These are phyloP conservation scores for Metacarcinus magister DNA, from an alignment of 2,888 invertebrate genomes.

Conservation along the genomic window DNA sequence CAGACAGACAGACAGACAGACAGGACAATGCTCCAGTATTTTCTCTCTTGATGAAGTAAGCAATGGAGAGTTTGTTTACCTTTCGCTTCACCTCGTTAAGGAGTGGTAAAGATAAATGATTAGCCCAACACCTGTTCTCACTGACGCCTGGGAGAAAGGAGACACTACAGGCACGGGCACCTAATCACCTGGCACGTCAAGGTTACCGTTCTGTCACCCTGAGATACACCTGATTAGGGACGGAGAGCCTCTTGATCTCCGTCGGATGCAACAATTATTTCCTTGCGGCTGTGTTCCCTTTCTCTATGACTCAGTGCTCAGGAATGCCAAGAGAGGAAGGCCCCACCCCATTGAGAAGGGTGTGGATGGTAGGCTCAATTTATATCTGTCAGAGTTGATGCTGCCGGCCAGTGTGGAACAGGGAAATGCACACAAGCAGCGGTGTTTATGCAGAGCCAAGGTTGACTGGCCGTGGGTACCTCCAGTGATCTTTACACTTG, in stretches of 20 bases:
- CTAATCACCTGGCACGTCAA: neutral
- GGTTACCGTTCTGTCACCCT: neutral
- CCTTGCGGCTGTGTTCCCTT: neutral
- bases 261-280: neutral
- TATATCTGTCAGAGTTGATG: constrained; percentile 60
- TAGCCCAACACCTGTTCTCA: constrained; percentile 58
- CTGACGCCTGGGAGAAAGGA: constrained; percentile 56
- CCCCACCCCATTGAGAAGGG: neutral
- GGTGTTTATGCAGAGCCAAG: constrained; percentile 70
- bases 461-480: constrained; percentile 67
- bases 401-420: constrained; percentile 51
- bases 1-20: neutral
- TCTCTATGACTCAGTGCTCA: neutral
- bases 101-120: neutral
- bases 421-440: constrained; percentile 67
- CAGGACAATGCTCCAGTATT: neutral
- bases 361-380: constrained; percentile 64
- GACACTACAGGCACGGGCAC: neutral
- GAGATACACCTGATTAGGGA: constrained; percentile 46
- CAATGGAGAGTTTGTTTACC: neutral
- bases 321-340: constrained; percentile 7
- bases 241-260: neutral
- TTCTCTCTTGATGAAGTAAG: constrained; percentile 13
- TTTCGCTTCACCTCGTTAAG: neutral
- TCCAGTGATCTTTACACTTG: neutral